Evolutionary conservation across 2,797 vertebrate species (phyloP).

Genomic region (Tragelaphus eurycerus): DNA sequence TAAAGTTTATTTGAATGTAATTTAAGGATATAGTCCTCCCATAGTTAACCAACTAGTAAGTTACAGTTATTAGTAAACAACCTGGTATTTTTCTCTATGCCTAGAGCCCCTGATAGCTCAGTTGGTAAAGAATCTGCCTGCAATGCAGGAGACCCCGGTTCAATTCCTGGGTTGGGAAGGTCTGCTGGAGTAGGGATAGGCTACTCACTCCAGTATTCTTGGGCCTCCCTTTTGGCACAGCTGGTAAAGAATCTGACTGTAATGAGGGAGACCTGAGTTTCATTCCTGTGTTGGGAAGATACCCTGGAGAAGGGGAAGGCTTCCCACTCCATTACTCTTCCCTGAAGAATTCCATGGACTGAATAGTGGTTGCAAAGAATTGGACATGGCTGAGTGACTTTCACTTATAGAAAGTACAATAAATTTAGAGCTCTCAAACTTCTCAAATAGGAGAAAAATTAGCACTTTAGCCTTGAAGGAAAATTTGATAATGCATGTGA

Average conservation of each 20-base stretch:
- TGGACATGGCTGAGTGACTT: neutral
- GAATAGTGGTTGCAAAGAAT: neutral
- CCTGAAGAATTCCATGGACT: neutral
- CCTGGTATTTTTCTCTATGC: neutral
- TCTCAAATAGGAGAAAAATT: neutral
- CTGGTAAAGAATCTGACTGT: neutral
- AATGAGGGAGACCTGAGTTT: neutral
- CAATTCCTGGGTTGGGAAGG: neutral
- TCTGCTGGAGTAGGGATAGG: neutral
- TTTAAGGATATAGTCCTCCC: neutral
- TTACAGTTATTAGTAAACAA: neutral
- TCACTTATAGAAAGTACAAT: neutral
- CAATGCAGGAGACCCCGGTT: neutral
- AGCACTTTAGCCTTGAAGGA: neutral
- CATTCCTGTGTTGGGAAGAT: neutral
- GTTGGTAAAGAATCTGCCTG: neutral
- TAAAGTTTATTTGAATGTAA: neutral
- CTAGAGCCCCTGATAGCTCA: neutral
- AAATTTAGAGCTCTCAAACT: neutral
- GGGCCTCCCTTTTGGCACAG: neutral
- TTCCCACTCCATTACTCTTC: neutral
- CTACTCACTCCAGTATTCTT: neutral
- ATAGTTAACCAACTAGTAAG: neutral
- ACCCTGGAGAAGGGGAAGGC: neutral
- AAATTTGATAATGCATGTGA: neutral